Conservation (phyloP, 2,888 invertebrate genomes). For the Hybos culiciformis region DNA sequence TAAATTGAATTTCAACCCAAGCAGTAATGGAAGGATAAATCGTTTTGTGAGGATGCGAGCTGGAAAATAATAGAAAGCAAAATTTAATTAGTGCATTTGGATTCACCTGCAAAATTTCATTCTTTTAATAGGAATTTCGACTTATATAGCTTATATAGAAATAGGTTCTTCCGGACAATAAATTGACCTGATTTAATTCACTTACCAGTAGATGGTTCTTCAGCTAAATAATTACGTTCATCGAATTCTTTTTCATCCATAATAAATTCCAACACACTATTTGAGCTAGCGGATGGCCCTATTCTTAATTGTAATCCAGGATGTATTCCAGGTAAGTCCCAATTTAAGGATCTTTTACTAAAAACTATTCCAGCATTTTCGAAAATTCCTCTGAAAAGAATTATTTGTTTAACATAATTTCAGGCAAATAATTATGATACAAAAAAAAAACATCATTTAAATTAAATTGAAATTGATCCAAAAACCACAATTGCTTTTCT, state of each 20-base stretch:
- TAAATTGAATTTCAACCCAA: constrained; percentile 68
- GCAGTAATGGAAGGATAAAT: constrained; percentile 59
- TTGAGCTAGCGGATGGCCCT: constrained; percentile 53
- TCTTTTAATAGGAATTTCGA: too few relatives aligned
- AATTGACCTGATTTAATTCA: too few relatives aligned
- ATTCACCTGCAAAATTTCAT: too few relatives aligned
- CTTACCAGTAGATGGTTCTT: constrained; percentile 30
- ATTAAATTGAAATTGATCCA: too few relatives aligned
- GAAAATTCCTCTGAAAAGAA: constrained; percentile 42
- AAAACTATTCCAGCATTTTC: constrained; percentile 55
- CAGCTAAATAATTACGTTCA: constrained; percentile 35
- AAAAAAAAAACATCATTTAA: too few relatives aligned
- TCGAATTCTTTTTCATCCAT: constrained; percentile 45
- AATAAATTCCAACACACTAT: constrained; percentile 60
- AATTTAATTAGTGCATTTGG: background rate
- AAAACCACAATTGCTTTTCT: too few relatives aligned
- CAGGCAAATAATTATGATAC: background rate
- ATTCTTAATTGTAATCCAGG: constrained; percentile 63
- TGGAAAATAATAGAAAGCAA: constrained; percentile 35
- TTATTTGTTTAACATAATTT: constrained; percentile 1
- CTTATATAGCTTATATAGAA: background rate
- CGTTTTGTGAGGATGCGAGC: constrained; percentile 57
- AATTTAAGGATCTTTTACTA: constrained; percentile 55
- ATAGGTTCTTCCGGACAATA: background rate
- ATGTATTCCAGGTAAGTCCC: constrained; percentile 59